Percentiles rank a stretch among this genome's conserved stretches.
These are phyloP conservation scores for Hystrix cristata DNA, from an alignment of 2,113 vertebrate species.

Conservation along the genomic window DNA sequence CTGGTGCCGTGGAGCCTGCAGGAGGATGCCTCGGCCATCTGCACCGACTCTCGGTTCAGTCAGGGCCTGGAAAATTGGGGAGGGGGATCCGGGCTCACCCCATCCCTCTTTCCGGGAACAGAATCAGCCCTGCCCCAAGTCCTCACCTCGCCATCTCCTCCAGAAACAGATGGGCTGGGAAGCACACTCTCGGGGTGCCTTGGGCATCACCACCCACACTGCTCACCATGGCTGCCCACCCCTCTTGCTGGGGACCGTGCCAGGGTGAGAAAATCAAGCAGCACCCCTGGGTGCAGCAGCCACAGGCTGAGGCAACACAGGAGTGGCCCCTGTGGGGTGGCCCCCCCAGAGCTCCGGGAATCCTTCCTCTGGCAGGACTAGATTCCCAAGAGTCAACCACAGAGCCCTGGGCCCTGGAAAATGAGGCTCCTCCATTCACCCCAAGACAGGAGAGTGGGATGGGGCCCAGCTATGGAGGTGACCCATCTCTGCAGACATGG, in stretches of 20 bases:
- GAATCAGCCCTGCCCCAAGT: background rate
- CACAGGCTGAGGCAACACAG: accelerated
- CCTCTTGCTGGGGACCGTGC: background rate
- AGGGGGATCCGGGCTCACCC: background rate
- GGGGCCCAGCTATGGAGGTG: accelerated
- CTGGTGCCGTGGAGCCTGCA: accelerated
- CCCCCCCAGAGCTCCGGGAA: accelerated
- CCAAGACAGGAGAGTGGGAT: background rate
- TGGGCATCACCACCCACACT: accelerated
- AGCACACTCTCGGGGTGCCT: accelerated
- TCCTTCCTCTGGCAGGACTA: background rate
- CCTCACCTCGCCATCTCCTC: background rate
- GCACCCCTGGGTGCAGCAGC: accelerated
- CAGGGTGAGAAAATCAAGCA: background rate
- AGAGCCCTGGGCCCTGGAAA: accelerated
- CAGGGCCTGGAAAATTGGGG: background rate
- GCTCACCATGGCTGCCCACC: accelerated
- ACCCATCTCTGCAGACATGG: background rate
- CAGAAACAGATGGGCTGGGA: background rate
- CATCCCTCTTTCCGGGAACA: background rate
- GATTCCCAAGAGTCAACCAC: background rate
- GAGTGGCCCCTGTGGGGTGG: accelerated
- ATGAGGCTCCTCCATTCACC: background rate
- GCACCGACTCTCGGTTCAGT: background rate
- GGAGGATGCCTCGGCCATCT: accelerated